Conservation (phyloP, 2,888 invertebrate genomes). For the Chrysodeixis includens region DNA sequence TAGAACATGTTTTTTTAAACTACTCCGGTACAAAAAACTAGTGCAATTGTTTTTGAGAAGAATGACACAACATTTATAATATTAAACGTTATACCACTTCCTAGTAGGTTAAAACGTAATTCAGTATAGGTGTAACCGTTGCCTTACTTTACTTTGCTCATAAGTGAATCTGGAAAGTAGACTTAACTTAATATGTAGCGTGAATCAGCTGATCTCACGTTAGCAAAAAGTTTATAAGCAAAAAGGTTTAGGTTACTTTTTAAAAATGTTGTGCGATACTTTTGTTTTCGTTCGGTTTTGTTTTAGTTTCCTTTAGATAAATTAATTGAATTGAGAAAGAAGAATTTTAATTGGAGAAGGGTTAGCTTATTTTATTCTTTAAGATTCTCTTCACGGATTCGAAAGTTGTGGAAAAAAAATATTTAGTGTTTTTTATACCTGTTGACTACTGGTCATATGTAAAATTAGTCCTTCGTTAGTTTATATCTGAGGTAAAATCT, state of each 20-base stretch:
- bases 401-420: too few relatives aligned
- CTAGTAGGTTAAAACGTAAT: not conserved
- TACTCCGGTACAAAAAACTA: not conserved
- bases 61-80: not conserved
- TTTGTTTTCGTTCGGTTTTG: not conserved
- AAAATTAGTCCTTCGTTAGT: too few relatives aligned
- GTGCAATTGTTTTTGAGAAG: not conserved
- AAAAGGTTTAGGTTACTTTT: not conserved
- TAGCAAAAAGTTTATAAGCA: not conserved
- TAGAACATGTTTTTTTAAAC: too few relatives aligned
- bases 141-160: slow-evolving; percentile 12
- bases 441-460: too few relatives aligned
- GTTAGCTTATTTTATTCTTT: too few relatives aligned
- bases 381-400: too few relatives aligned
- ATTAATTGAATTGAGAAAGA: too few relatives aligned
- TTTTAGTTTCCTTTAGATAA: not conserved
- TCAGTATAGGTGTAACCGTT: not conserved
- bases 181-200: not conserved
- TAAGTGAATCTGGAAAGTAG: slow-evolving; percentile 11
- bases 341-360: not conserved
- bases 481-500: too few relatives aligned
- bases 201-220: slow-evolving; percentile 6
- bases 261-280: not conserved
- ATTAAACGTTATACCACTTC: not conserved
- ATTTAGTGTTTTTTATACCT: too few relatives aligned